Percentiles rank a stretch among this genome's conserved stretches.
phyloP scores from a whole-genome alignment of 2,888 invertebrate species.

The Chironomus tentans region DNA sequence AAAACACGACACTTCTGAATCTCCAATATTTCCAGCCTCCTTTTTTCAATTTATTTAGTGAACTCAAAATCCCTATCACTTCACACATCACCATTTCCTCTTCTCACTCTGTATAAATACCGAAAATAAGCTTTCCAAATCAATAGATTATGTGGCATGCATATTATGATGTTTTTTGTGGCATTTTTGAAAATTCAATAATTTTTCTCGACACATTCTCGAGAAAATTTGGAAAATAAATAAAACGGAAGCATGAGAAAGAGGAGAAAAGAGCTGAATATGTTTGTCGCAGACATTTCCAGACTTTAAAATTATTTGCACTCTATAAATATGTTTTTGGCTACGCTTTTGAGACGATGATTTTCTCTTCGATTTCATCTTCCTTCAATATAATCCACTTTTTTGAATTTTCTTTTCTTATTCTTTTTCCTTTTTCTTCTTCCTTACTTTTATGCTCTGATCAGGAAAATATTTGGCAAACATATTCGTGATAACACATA shows the following conservation, averaged over 20 bases:
- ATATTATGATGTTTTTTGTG: conserved; percentile 5
- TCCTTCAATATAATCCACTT: neutral
- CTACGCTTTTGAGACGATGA: neutral
- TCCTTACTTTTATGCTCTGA: neutral
- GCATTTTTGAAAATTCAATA: neutral
- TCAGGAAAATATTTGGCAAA: conserved; percentile 7
- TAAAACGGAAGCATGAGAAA: neutral
- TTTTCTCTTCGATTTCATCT: neutral
- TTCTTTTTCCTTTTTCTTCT: too few species aligned
- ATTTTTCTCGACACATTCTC: neutral
- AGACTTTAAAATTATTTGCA: conserved; percentile 16
- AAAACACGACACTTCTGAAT: too few species aligned
- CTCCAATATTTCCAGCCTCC: too few species aligned
- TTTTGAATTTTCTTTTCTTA: neutral
- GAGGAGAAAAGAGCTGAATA: neutral
- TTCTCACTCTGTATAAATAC: too few species aligned
- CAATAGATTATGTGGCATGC: neutral
- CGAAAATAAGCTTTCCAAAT: neutral
- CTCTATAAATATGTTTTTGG: conserved; percentile 23
- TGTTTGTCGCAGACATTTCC: conserved; percentile 9
- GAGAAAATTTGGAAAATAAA: conserved; percentile 1
- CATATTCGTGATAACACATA: neutral
- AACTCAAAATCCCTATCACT: neutral
- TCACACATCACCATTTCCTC: neutral
- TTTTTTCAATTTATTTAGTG: too few species aligned